Percentiles rank a stretch among this genome's conserved stretches.
Conservation (phyloP, 2,888 invertebrate species). For the Carterocephalus palaemon region DNA sequence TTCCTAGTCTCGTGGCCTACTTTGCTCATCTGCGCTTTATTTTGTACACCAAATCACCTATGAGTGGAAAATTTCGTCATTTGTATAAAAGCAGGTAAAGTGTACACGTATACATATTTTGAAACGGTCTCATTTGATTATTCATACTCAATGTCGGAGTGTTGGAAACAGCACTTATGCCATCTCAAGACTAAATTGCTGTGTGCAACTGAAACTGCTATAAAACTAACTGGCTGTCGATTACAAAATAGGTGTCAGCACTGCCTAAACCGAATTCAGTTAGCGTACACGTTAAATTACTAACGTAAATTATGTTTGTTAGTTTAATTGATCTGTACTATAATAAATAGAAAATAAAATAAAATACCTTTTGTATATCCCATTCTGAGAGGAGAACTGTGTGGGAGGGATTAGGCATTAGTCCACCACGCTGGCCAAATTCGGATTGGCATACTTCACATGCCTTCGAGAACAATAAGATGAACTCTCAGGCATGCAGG, state of each 20-base stretch:
- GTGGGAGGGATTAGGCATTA: too few species aligned
- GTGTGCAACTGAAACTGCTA: slow-evolving; percentile 3
- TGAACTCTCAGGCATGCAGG: too few species aligned
- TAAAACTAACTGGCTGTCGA: not conserved
- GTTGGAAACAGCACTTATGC: slow-evolving; percentile 4
- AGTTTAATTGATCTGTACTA: too few species aligned
- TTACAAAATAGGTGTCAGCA: not conserved
- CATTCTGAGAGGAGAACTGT: too few species aligned
- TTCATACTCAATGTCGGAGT: slow-evolving; percentile 14
- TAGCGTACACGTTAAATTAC: too few species aligned
- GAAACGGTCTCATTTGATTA: slow-evolving; percentile 28
- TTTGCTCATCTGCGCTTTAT: slow-evolving; percentile 41
- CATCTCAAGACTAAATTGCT: slow-evolving; percentile 8
- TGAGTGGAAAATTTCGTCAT: slow-evolving; percentile 32
- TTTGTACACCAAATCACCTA: slow-evolving; percentile 44
- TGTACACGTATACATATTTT: slow-evolving; percentile 21
- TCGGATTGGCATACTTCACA: too few species aligned
- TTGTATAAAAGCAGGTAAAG: slow-evolving; percentile 19
- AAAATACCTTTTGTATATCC: too few species aligned
- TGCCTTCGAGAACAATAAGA: too few species aligned
- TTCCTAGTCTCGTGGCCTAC: slow-evolving; percentile 46
- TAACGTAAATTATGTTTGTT: too few species aligned
- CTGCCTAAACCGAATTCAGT: too few species aligned
- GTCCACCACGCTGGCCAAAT: too few species aligned
- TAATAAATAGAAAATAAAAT: too few species aligned